Base-by-base conservation (phyloP, 2,888 invertebrate genomes). In the Neria commutata region DNA sequence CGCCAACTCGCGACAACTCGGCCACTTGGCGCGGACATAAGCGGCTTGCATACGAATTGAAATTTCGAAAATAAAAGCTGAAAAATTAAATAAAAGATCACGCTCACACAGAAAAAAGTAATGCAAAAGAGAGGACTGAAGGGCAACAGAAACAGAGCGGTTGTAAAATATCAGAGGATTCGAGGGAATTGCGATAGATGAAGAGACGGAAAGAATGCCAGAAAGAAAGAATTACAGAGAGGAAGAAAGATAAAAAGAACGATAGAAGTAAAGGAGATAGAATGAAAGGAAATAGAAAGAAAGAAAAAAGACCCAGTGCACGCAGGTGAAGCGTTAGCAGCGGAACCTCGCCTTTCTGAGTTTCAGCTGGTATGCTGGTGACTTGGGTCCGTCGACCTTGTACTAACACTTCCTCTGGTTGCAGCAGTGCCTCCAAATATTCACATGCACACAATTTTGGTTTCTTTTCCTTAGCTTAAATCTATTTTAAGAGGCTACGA, bases 41-140 rank as follows among this genome's bases (percentile, higher is more conserved):
- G n/a, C 17, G 51, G 37, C 26, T 60, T 60, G 57, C 56, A 61
- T 53, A 62, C 63, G 62, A 53, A 56, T 55, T 60, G 54, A 64
- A 66, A 63, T 54, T 55, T 62, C 52, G 56, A 67, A 67, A 46
- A 55, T 37, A 63, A 66, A 61, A 59, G 24, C 24, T 19, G 25
- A 24, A 16, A n/a, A 21, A 52, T 21, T 56, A 61, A 61, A 61
- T 48, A 16, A 57, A 58, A 60, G 25, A 25, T n/a, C 16, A 54
- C 49, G 53, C 56, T 34, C 46, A 60, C 49, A 48, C 10, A 24
- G 37, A 1, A 50, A 3, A 5, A 14, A 49, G 19, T 42, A 47
- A n/a, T n/a, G n/a, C n/a, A n/a, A n/a, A n/a, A n/a, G n/a, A n/a
- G n/a, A n/a, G n/a, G n/a, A n/a, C n/a, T n/a, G n/a, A n/a, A n/a